Base-by-base conservation (phyloP, 2,888 invertebrate genomes). In the Anarsia innoxiella region DNA sequence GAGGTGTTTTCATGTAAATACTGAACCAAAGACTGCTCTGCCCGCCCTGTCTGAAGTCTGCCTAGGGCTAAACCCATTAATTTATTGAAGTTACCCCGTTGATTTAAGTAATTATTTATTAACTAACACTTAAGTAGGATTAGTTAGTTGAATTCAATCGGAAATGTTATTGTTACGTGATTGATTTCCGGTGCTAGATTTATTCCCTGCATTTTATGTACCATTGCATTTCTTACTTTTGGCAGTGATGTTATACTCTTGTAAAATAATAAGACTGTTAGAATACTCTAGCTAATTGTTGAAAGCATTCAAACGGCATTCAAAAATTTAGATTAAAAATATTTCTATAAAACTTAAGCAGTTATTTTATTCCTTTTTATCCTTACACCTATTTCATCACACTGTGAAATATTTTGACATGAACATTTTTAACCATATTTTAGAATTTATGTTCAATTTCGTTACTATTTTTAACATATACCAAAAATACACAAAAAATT, bases 41-140 rank as follows among this genome's bases (percentile, higher is more conserved):
- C 66, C 71, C 68, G 65, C 66, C 68, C 53, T 5, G 28, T 28
- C 3, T 28, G 58, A 49, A 56, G 47, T 51, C 53, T 55, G 66
- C 67, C 63, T 64, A 57, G 48, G 63, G 59, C 62, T 44, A 46
- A 46, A 67, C 64, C 60, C 66, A 61, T 67, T 80, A 77, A 76
- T 77, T 79, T 80, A 80, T 82, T 74, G 62, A 78, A 83, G 80
- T 83, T 83, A 83, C 82, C 82, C n/a, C n/a, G n/a, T 70, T 82
- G 74, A 40, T 50, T 14, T 79, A 77, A 79, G 79, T 56, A 50
- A 76, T 75, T 78, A 79, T 82, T 83, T 82, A 82, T 83, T 82
- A 53, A 74, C 68, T 80, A 74, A 74, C 72, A 60, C 53, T 51
- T 66, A 65, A 66, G 63, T 67, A 64, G 56, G 36, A 45, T 50